Evolutionary conservation across 2,888 invertebrate genomes (phyloP).

Genomic region (Tachystola acroxantha): DNA sequence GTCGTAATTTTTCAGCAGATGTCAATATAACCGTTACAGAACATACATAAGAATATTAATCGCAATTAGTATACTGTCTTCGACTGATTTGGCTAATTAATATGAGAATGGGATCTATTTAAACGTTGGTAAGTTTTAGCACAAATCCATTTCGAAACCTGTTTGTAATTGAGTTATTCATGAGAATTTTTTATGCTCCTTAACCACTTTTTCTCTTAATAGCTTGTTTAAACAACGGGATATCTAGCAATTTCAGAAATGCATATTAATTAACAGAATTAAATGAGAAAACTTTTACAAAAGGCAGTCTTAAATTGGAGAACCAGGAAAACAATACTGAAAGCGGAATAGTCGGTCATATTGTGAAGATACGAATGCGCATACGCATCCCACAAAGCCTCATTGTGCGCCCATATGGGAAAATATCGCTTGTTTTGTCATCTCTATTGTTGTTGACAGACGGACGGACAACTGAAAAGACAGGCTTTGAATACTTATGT

Average conservation of each 20-base stretch:
- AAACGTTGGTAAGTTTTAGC: constrained; percentile 15
- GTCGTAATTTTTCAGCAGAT: constrained; percentile 12
- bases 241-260: constrained; percentile 4
- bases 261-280: constrained; percentile 7
- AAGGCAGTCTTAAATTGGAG: constrained; percentile 21
- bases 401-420: constrained; percentile 72
- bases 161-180: constrained; percentile 6
- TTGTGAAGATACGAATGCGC: constrained; percentile 40
- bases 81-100: constrained; percentile 19
- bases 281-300: constrained; percentile 4
- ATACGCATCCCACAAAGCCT: constrained; percentile 47
- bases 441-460: constrained; percentile 66
- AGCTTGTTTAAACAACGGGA: background rate
- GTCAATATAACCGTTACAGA: constrained; percentile 17
- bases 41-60: constrained; percentile 14
- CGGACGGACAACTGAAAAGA: constrained; percentile 74
- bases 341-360: constrained; percentile 35
- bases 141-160: constrained; percentile 9
- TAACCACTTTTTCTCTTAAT: background rate
- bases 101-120: constrained; percentile 18
- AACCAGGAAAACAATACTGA: constrained; percentile 46
- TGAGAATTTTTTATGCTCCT: constrained; percentile 1
- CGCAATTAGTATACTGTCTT: constrained; percentile 19
- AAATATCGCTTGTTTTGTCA: constrained; percentile 74
- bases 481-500: constrained; percentile 66